phyloP scores from a whole-genome alignment of 2,113 vertebrate species.

The Hylia prasina region DNA sequence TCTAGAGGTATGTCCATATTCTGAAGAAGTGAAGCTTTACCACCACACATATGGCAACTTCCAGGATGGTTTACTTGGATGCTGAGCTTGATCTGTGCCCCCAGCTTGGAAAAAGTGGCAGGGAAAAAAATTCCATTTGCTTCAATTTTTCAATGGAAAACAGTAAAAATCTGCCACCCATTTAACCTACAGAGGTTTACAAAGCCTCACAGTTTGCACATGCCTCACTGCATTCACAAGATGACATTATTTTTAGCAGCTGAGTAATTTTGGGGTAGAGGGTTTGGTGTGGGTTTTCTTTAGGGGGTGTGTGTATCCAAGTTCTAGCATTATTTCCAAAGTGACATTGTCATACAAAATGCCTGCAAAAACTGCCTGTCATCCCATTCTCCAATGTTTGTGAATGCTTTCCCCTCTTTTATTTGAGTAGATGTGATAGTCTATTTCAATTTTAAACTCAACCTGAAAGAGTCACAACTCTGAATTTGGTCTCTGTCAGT shows the following conservation, averaged over 20 bases:
- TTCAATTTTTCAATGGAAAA: background rate
- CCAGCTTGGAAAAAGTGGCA: background rate
- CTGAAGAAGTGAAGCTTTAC: background rate
- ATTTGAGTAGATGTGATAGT: background rate
- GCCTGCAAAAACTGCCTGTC: background rate
- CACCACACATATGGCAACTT: background rate
- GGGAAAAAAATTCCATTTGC: background rate
- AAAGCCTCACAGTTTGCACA: background rate
- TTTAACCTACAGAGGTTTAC: background rate
- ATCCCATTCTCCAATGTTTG: background rate
- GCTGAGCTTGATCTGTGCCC: background rate
- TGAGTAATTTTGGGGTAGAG: too few species aligned
- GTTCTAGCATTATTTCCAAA: background rate
- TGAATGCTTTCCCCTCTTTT: background rate
- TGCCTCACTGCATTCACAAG: background rate
- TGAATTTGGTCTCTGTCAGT: background rate
- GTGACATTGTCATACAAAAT: background rate
- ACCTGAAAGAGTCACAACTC: background rate
- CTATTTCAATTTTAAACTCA: background rate
- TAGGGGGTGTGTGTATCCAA: background rate
- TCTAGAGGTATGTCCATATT: background rate
- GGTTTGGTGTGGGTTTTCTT: background rate
- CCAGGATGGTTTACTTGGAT: background rate
- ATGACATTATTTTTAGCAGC: fast-evolving
- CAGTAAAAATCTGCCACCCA: background rate